phyloP scores from a whole-genome alignment of 2,797 vertebrate species.

The Buphagus erythrorhynchus region DNA sequence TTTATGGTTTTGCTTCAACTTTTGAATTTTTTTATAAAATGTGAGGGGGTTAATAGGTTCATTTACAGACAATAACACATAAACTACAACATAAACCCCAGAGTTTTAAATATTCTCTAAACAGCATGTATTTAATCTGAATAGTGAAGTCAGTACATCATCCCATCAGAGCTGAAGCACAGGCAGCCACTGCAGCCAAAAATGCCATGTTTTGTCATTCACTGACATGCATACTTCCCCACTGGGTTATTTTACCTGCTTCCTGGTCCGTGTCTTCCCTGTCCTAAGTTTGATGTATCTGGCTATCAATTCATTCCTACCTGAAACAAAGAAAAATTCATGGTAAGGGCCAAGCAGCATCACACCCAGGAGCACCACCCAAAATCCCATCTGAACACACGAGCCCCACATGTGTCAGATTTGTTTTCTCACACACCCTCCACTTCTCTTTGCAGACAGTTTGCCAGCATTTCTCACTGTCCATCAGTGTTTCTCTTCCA shows the following conservation, averaged over 20 bases:
- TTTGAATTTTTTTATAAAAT: not conserved
- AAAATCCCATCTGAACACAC: not conserved
- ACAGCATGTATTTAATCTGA: slow-evolving; percentile 27
- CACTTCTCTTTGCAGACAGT: not conserved
- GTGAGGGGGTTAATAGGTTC: not conserved
- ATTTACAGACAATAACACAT: not conserved
- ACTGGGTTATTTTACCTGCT: slow-evolving; percentile 89
- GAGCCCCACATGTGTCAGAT: not conserved
- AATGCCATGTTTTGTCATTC: slow-evolving; percentile 66
- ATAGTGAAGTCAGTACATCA: slow-evolving; percentile 52
- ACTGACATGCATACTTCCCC: slow-evolving; percentile 71
- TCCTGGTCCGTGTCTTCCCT: slow-evolving; percentile 98
- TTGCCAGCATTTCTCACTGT: not conserved
- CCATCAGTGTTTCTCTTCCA: not conserved
- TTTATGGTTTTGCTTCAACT: not conserved
- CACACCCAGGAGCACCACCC: not conserved
- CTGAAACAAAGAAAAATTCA: slow-evolving; percentile 81
- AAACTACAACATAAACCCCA: not conserved
- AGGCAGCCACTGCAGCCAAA: slow-evolving; percentile 76
- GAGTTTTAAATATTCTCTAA: slow-evolving; percentile 29
- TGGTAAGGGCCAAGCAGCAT: slow-evolving; percentile 42
- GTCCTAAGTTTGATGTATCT: slow-evolving; percentile 99
- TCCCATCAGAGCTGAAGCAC: slow-evolving; percentile 77
- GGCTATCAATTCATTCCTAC: slow-evolving; percentile 99
- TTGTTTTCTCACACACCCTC: too few relatives aligned